Evolutionary conservation across 2,113 vertebrate species (phyloP).

Genomic region (Morone chrysops): DNA sequence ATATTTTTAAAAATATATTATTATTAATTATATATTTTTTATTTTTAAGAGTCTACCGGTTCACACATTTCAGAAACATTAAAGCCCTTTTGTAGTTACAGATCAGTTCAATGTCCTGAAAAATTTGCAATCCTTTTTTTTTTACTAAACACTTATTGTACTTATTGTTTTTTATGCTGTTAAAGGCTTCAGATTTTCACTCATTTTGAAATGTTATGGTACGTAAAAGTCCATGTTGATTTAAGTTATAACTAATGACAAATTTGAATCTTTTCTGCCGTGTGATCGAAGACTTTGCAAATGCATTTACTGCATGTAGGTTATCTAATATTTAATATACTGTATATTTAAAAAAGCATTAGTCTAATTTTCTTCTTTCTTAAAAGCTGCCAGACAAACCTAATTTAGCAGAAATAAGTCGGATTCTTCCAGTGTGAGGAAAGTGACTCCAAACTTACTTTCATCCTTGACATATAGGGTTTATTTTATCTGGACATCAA

Average conservation of each 20-base stretch:
- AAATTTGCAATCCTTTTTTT: too few relatives aligned
- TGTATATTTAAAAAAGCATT: background rate
- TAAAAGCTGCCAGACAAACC: background rate
- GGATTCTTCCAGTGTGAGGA: background rate
- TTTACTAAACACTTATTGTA: too few relatives aligned
- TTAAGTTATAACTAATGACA: background rate
- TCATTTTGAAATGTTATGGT: too few relatives aligned
- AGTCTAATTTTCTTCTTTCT: background rate
- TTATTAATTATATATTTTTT: too few relatives aligned
- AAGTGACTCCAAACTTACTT: slow-evolving; percentile 10
- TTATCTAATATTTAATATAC: background rate
- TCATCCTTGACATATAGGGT: slow-evolving; percentile 10
- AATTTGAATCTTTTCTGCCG: background rate
- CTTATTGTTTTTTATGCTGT: too few relatives aligned
- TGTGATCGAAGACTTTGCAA: background rate
- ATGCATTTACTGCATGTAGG: background rate
- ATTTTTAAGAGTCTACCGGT: background rate
- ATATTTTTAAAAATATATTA: background rate
- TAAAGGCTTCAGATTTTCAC: too few relatives aligned
- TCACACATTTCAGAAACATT: background rate
- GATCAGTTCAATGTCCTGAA: too few relatives aligned
- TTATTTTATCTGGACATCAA: slow-evolving; percentile 13
- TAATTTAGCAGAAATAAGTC: background rate
- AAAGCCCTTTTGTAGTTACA: background rate
- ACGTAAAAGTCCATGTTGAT: too few relatives aligned